phyloP scores from a whole-genome alignment of 2,113 vertebrate species.

The Catagonus wagneri region DNA sequence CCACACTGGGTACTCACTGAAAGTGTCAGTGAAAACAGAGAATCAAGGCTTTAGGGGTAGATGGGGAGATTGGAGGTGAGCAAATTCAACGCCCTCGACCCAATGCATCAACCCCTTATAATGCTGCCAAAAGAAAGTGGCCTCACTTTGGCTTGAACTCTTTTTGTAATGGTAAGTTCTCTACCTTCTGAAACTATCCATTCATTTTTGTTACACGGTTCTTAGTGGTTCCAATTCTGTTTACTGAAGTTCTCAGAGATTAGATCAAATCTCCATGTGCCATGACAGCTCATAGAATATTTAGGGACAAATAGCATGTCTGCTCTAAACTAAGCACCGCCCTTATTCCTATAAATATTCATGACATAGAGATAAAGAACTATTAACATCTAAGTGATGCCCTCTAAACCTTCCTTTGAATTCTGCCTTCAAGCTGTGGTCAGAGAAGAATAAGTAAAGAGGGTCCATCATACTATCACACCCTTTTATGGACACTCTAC shows the following conservation, averaged over 20 bases:
- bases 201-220: background rate
- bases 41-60: background rate
- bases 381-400: background rate
- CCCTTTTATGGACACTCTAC: background rate
- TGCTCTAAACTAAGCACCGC: background rate
- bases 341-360: background rate
- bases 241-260: background rate
- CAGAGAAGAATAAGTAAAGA: background rate
- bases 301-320: background rate
- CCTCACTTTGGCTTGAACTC: background rate
- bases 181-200: background rate
- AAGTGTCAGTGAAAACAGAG: background rate
- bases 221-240: background rate
- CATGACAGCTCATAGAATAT: background rate
- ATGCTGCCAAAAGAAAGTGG: background rate
- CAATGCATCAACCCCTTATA: no score
- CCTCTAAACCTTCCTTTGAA: background rate
- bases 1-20: background rate
- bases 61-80: no score
- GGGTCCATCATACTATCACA: background rate
- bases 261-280: background rate
- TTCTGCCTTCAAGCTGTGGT: background rate
- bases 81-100: background rate
- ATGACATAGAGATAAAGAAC: background rate
- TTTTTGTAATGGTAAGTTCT: background rate